Conservation (phyloP, 1,140 invertebrate genomes). For the Dinothrombium tinctorium region DNA sequence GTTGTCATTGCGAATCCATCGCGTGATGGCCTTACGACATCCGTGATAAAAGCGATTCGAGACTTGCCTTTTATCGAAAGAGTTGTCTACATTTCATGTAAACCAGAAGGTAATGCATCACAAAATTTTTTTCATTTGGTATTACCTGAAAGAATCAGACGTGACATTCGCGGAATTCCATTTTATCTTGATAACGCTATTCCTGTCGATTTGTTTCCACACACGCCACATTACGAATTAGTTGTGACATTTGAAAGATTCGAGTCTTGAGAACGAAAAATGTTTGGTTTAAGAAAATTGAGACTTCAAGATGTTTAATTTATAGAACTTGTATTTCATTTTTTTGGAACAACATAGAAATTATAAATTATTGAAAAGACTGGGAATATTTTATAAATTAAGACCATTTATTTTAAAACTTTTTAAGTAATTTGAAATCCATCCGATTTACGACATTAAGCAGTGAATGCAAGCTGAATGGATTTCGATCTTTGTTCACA, state of each 20-base stretch:
- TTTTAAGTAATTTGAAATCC: too few relatives aligned
- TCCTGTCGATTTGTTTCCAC: constrained; percentile 81
- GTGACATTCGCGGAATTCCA: background rate
- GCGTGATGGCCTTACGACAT: constrained; percentile 50
- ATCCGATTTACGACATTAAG: too few relatives aligned
- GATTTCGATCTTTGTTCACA: too few relatives aligned
- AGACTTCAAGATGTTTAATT: too few relatives aligned
- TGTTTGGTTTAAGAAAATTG: too few relatives aligned
- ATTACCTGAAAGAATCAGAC: background rate
- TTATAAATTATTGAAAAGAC: too few relatives aligned
- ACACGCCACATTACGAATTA: constrained; percentile 68
- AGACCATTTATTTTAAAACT: too few relatives aligned
- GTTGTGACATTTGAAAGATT: constrained; percentile 57
- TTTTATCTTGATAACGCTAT: constrained; percentile 53
- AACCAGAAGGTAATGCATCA: constrained; percentile 37
- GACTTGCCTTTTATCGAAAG: constrained; percentile 44
- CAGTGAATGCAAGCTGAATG: too few relatives aligned
- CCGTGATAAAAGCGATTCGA: constrained; percentile 47
- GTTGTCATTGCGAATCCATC: constrained; percentile 89
- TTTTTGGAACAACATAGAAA: too few relatives aligned
- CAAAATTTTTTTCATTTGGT: constrained; percentile 56
- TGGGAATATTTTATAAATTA: too few relatives aligned
- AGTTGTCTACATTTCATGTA: constrained; percentile 72
- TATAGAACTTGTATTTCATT: too few relatives aligned
- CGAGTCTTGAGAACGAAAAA: too few relatives aligned